These are phyloP conservation scores for Anabas testudineus DNA, from an alignment of 2,797 vertebrate genomes.

Conservation along the genomic window DNA sequence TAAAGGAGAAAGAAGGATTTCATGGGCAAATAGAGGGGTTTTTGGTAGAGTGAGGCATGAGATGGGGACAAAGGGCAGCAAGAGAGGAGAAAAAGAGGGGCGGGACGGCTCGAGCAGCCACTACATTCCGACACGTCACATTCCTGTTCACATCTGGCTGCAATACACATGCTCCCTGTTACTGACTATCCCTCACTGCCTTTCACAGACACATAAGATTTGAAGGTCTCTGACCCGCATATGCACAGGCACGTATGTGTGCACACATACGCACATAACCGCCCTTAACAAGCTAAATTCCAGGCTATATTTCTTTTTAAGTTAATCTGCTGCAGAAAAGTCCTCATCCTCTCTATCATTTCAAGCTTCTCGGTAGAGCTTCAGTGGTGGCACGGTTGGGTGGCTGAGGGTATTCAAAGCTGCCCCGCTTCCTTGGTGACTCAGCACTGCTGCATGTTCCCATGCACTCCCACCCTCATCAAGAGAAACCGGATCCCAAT, in stretches of 20 bases:
- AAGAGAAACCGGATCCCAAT: constrained; percentile 77
- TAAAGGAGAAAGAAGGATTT: constrained; percentile 6
- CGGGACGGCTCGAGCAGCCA: constrained; percentile 68
- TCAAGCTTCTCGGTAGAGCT: background rate
- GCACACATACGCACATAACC: constrained; percentile 1
- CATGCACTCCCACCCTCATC: constrained; percentile 68
- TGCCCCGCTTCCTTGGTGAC: constrained; percentile 71
- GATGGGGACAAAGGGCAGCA: constrained; percentile 72
- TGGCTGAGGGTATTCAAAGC: constrained; percentile 45
- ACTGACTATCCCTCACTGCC: constrained; percentile 61
- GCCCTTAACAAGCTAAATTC: background rate
- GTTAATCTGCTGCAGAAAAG: background rate
- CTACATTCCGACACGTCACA: constrained; percentile 86
- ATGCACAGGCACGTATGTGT: constrained; percentile 20
- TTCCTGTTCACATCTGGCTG: constrained; percentile 89
- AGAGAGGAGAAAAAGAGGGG: constrained; percentile 64
- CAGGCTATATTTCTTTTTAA: background rate
- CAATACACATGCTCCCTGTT: constrained; percentile 81
- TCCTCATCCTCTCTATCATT: background rate
- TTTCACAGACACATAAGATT: constrained; percentile 67
- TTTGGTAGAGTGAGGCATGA: constrained; percentile 43
- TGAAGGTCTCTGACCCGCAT: constrained; percentile 46
- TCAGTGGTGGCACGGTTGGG: constrained; percentile 22
- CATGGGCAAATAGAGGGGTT: constrained; percentile 16
- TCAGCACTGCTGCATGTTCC: constrained; percentile 80